These are phyloP conservation scores for Lonchura striata DNA, from an alignment of 2,113 vertebrate genomes.

Conservation along the genomic window DNA sequence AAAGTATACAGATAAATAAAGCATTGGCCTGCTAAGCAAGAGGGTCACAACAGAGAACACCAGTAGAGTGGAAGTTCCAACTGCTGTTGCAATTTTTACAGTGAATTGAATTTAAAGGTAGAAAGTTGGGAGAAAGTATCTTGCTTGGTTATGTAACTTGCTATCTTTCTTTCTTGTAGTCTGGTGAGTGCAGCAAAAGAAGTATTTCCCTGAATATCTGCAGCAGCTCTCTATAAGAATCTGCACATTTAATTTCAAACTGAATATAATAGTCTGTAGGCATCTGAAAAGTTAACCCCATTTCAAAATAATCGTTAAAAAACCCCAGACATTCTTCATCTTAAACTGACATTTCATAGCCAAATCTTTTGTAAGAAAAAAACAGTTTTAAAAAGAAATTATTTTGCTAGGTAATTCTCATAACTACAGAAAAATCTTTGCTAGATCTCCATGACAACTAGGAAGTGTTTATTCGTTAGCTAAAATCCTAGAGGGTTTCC, in stretches of 20 bases:
- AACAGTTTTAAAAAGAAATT: background rate
- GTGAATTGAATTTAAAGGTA: background rate
- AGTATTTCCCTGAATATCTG: background rate
- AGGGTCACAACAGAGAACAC: background rate
- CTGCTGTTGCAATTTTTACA: background rate
- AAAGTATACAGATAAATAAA: background rate
- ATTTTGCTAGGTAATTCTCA: background rate
- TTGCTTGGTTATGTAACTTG: fast-evolving
- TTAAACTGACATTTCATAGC: background rate
- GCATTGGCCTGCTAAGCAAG: background rate
- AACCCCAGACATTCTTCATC: background rate
- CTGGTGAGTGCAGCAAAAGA: background rate
- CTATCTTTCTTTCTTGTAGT: background rate
- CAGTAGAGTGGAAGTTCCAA: background rate
- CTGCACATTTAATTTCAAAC: background rate
- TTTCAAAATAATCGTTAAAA: background rate
- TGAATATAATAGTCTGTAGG: background rate
- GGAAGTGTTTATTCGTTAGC: background rate
- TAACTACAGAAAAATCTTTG: background rate
- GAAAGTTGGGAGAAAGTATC: background rate
- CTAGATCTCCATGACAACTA: slow-evolving; percentile 20
- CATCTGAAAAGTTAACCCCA: background rate
- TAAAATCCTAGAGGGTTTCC: slow-evolving; percentile 16
- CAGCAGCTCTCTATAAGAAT: background rate
- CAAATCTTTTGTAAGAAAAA: background rate